Conservation (phyloP, 2,113 vertebrate genomes). For the Alexandromys fortis region DNA sequence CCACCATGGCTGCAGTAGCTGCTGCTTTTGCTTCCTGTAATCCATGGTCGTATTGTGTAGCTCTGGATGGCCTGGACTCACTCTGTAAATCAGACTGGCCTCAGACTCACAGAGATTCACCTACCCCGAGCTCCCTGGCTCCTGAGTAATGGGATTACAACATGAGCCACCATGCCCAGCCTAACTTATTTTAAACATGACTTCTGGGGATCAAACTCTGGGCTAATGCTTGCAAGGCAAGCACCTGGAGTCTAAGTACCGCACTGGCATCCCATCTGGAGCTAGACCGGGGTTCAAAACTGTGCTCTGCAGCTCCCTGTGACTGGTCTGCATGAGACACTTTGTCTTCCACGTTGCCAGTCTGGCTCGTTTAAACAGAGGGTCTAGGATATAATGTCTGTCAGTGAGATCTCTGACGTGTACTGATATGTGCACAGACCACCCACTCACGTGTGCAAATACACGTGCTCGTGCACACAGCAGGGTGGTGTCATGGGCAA, state of each 20-base stretch:
- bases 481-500: background rate
- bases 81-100: background rate
- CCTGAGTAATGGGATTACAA: background rate
- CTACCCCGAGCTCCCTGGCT: background rate
- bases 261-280: background rate
- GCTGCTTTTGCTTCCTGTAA: background rate
- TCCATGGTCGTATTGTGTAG: background rate
- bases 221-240: background rate
- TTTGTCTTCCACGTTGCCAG: background rate
- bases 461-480: background rate
- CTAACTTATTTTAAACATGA: background rate
- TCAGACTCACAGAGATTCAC: background rate
- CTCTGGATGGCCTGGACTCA: background rate
- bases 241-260: too few relatives aligned
- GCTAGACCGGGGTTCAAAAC: background rate
- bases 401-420: background rate
- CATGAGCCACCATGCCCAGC: background rate
- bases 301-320: background rate
- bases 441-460: fast-evolving
- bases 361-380: background rate
- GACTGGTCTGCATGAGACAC: background rate
- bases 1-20: background rate
- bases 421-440: background rate
- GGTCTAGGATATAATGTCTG: background rate
- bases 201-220: background rate